These are phyloP conservation scores for Coturnix japonica DNA, from an alignment of 2,113 vertebrate genomes.

Conservation along the genomic window DNA sequence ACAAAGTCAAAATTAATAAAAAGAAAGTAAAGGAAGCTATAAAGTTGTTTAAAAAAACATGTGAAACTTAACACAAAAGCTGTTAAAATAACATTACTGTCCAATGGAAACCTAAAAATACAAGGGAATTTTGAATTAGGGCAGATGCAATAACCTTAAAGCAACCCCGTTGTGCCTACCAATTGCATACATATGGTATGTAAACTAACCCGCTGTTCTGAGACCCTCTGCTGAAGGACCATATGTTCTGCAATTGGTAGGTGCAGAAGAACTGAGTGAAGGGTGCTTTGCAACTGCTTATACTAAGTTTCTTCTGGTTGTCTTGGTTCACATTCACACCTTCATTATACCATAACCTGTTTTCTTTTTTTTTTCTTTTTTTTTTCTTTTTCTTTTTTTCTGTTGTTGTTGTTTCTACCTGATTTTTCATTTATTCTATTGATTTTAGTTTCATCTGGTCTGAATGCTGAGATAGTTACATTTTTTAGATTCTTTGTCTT, in stretches of 20 bases:
- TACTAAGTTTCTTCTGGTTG: slow-evolving; percentile 10
- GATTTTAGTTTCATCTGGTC: neutral
- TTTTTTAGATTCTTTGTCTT: neutral
- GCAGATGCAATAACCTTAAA: slow-evolving; percentile 52
- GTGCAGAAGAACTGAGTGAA: slow-evolving; percentile 15
- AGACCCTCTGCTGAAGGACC: slow-evolving; percentile 49
- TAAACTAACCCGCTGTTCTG: slow-evolving; percentile 53
- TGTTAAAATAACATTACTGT: slow-evolving; percentile 64
- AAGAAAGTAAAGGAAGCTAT: slow-evolving; percentile 60
- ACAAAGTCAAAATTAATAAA: slow-evolving; percentile 70
- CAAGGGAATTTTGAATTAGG: slow-evolving; percentile 54
- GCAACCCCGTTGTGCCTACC: slow-evolving; percentile 44
- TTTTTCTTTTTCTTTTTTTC: no score
- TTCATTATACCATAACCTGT: neutral
- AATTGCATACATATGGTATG: slow-evolving; percentile 55
- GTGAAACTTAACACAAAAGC: slow-evolving; percentile 65
- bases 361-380: neutral
- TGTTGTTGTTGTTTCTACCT: neutral
- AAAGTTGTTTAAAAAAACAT: slow-evolving; percentile 62
- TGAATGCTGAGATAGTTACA: no score
- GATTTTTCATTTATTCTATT: neutral
- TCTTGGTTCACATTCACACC: slow-evolving; percentile 20
- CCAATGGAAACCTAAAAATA: slow-evolving; percentile 50
- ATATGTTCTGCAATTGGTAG: slow-evolving; percentile 35
- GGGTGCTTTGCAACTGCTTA: slow-evolving; percentile 37